Conservation (phyloP, 2,888 invertebrate genomes). For the Geotrupes spiniger region DNA sequence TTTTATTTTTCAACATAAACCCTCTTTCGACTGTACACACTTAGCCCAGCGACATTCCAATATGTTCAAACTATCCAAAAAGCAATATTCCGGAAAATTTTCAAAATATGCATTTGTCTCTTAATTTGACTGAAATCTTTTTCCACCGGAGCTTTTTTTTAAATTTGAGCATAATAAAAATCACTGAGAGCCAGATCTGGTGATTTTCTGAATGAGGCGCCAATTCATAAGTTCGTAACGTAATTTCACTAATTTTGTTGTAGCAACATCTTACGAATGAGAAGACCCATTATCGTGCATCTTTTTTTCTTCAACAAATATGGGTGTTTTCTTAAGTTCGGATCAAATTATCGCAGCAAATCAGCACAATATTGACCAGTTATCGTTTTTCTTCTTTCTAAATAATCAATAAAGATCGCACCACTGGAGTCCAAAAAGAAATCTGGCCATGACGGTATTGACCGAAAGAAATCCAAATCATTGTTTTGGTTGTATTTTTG, state of each 20-base stretch:
- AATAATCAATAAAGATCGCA: conserved; percentile 1
- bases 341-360: no score
- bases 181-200: conserved; percentile 29
- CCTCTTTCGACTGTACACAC: conserved; percentile 20
- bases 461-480: conserved; percentile 4
- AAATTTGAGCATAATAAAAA: conserved; percentile 22
- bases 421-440: conserved; percentile 1
- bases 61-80: conserved; percentile 23
- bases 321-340: background rate
- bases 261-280: conserved; percentile 9
- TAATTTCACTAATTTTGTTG: conserved; percentile 21
- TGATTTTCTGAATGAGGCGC: conserved; percentile 26
- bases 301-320: background rate
- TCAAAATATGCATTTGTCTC: conserved; percentile 21
- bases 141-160: conserved; percentile 23
- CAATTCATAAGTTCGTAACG: conserved; percentile 21
- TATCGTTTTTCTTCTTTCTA: conserved; percentile 7
- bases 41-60: conserved; percentile 24
- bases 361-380: conserved; percentile 9
- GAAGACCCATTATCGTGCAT: conserved; percentile 17
- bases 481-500: conserved; percentile 1
- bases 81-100: conserved; percentile 23
- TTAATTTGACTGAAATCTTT: conserved; percentile 25
- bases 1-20: conserved; percentile 25
- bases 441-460: no score